Evolutionary conservation across 2,113 vertebrate genomes (phyloP).

Genomic region (Lates calcarifer): DNA sequence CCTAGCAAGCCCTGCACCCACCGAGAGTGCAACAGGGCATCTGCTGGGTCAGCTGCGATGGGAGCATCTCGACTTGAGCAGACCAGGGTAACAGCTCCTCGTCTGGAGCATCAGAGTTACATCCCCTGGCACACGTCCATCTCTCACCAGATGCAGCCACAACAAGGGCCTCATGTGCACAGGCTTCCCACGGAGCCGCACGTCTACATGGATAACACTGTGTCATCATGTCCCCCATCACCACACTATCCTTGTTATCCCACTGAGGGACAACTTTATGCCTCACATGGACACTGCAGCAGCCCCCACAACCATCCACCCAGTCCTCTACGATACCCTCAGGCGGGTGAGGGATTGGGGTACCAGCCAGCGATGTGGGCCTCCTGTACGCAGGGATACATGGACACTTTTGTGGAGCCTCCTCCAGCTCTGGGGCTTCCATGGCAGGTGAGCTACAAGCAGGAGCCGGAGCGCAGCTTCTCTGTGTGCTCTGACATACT

Average conservation of each 20-base stretch:
- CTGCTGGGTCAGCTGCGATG: background rate
- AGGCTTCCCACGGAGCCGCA: constrained; percentile 61
- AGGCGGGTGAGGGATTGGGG: constrained; percentile 69
- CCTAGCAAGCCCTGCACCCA: constrained; percentile 83
- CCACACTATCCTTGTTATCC: constrained; percentile 81
- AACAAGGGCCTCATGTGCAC: constrained; percentile 60
- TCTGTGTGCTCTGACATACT: constrained; percentile 67
- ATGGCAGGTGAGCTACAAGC: constrained; percentile 78
- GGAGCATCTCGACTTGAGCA: constrained; percentile 54
- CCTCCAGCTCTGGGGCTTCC: constrained; percentile 67
- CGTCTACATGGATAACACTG: constrained; percentile 65
- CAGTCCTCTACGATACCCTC: constrained; percentile 72
- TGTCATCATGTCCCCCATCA: constrained; percentile 74
- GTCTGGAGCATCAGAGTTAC: constrained; percentile 72
- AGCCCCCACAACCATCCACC: constrained; percentile 60
- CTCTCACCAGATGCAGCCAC: constrained; percentile 72
- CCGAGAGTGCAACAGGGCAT: constrained; percentile 82
- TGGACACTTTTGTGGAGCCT: constrained; percentile 75
- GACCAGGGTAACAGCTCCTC: constrained; percentile 46
- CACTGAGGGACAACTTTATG: constrained; percentile 70
- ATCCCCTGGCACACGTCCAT: constrained; percentile 73
- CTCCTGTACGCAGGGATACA: constrained; percentile 76
- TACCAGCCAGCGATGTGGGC: constrained; percentile 74
- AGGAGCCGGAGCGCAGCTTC: constrained; percentile 69
- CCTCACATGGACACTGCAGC: constrained; percentile 71